A percentile compares a stretch with the other conserved stretches of the same genome.
phyloP scores from a whole-genome alignment of 2,113 vertebrate genomes.

The Edolisoma coerulescens region DNA sequence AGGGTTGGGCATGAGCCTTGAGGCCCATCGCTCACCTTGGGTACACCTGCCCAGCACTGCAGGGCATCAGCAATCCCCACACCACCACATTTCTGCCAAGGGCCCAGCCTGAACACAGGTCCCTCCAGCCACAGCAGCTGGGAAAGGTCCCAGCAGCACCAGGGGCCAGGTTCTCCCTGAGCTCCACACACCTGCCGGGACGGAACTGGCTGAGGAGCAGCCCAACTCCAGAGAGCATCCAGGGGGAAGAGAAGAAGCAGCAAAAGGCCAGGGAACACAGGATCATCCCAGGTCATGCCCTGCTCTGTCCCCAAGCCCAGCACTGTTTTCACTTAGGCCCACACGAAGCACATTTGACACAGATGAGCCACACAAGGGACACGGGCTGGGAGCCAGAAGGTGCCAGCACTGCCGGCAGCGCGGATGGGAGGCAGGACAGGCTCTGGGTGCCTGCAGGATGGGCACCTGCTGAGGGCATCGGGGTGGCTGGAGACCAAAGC shows the following conservation, averaged over 20 bases:
- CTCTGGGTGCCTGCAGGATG: rapidly evolving
- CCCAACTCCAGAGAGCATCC: neutral
- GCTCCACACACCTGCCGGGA: neutral
- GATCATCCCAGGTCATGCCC: neutral
- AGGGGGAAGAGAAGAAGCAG: neutral
- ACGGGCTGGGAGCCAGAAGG: neutral
- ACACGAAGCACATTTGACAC: neutral
- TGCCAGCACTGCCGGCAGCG: neutral
- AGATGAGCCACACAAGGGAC: rapidly evolving
- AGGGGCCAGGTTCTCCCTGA: rapidly evolving
- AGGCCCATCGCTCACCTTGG: rapidly evolving
- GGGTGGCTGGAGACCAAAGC: neutral
- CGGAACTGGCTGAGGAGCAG: neutral
- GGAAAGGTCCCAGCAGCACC: neutral
- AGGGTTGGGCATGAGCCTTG: neutral
- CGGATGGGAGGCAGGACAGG: rapidly evolving
- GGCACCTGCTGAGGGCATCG: neutral
- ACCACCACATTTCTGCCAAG: neutral
- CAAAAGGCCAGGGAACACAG: neutral
- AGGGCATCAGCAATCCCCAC: neutral
- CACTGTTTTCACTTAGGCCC: neutral
- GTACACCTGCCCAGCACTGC: rapidly evolving
- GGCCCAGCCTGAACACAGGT: neutral
- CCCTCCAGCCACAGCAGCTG: neutral
- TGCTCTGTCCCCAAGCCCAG: neutral